Base-by-base conservation (phyloP, 2,113 vertebrate species). In the Alethe castanea region DNA sequence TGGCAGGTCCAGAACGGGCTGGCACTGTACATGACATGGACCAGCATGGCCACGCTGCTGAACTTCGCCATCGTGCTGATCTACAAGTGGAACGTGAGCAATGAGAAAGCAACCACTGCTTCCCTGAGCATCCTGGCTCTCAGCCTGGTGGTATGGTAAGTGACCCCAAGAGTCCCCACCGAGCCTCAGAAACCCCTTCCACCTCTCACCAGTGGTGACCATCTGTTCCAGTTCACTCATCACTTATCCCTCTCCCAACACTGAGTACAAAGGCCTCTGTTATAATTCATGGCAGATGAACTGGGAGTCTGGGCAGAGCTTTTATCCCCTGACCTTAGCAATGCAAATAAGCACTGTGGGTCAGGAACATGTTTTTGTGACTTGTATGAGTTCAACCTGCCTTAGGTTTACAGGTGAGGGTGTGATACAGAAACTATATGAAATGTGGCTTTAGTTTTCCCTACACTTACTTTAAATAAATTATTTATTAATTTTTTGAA, bases 1-100 rank as follows among this genome's bases (percentile, higher is more conserved):
- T 86, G 79, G 19, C 84, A 99, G 98, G 98, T 98, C 29, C 99
- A 99, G 95, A 99, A 99, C 4, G 98, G 98, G 65, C 94, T 99
- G 94, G 98, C 96, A 0, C 71, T 98, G 18, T 99, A 98, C 29
- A 64, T 98, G n/a, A 98, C 98, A 0, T 99, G 99, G 99, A 98
- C 96, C 8, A 96, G 96, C 67, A 97, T 99, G 0, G 98, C 98
- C 40, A 97, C 98, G 1, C 97, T 99, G 60, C 97, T 99, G 61
- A 99, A 98, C 91, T 98, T 99, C 6, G 69, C 98, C 0, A 0
- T 98, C 12, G 98, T 98, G 47, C 81, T 99, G 38, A 96, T 97
- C 48, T 90, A 98, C 90, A 88, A 98, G 66, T 97, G 97, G 87
- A 74, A 97, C 0, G 93, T 98, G 74, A 83, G 96, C n/a, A 60